A percentile compares a stretch with the other conserved stretches of the same genome.
phyloP scores from a whole-genome alignment of 2,797 vertebrate genomes.

The Syndactyla subalaris region DNA sequence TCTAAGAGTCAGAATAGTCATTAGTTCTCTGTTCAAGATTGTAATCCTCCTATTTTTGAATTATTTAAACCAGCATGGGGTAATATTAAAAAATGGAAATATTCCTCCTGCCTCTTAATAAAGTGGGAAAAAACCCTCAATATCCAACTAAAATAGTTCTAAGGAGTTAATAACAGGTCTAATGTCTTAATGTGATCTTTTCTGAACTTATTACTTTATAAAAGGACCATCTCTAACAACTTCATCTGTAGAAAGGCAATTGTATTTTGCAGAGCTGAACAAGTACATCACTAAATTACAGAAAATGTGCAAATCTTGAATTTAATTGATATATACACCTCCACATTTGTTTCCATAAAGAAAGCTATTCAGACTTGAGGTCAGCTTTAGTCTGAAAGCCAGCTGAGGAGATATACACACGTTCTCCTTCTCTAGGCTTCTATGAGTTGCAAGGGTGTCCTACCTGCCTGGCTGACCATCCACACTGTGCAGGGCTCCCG shows the following conservation, averaged over 20 bases:
- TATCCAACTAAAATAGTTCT: neutral
- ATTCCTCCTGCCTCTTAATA: neutral
- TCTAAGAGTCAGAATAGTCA: neutral
- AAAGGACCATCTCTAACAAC: neutral
- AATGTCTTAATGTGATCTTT: neutral
- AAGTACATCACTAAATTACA: neutral
- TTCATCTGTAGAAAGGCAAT: neutral
- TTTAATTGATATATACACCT: neutral
- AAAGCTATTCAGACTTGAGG: neutral
- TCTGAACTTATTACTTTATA: neutral
- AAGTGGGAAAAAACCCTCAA: neutral
- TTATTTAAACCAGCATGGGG: neutral
- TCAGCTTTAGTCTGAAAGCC: neutral
- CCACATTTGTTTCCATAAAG: neutral
- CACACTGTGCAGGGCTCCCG: neutral
- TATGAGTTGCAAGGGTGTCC: neutral
- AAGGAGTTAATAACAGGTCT: neutral
- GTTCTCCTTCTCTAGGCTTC: neutral
- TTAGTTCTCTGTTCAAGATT: neutral
- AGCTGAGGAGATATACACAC: fast-evolving
- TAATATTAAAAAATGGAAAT: neutral
- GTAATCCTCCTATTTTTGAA: neutral
- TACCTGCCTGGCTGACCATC: neutral
- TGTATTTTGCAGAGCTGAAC: neutral
- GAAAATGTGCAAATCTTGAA: neutral